Evolutionary conservation across 2,113 vertebrate genomes (phyloP).

Genomic region (Spea multiplicata): DNA sequence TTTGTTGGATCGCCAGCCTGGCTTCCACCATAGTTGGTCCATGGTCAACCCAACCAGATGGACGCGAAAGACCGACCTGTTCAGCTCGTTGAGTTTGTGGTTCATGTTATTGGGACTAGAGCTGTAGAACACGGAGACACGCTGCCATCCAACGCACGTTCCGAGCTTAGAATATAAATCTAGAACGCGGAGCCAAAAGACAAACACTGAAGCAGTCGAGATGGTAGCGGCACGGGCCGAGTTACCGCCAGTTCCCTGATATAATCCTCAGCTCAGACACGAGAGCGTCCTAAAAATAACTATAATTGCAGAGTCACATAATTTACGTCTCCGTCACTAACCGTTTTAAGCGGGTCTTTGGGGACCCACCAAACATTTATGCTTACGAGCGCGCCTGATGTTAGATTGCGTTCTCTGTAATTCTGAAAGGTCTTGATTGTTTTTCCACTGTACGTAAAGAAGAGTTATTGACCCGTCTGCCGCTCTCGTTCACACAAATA

Average conservation of each 20-base stretch:
- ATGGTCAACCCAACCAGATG: no score
- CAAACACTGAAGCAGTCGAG: no score
- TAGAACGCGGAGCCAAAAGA: no score
- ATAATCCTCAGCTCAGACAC: not conserved
- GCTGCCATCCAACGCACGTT: no score
- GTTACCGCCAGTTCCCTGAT: not conserved
- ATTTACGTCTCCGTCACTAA: not conserved
- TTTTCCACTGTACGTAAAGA: not conserved
- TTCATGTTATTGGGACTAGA: no score
- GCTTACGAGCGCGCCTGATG: not conserved
- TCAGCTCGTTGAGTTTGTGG: no score
- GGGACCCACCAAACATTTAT: not conserved
- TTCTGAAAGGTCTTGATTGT: not conserved
- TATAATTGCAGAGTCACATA: not conserved
- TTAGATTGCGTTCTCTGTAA: not conserved
- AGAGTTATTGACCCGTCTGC: not conserved
- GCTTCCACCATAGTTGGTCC: no score
- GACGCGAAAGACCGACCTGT: no score
- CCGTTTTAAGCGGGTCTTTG: not conserved
- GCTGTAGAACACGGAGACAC: no score
- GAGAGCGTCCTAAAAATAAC: not conserved
- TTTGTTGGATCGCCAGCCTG: no score
- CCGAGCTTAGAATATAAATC: no score
- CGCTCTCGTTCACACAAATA: not conserved
- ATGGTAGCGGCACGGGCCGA: no score